Evolutionary conservation across 2,113 vertebrate species (phyloP).

Genomic region (Jacana jacana): DNA sequence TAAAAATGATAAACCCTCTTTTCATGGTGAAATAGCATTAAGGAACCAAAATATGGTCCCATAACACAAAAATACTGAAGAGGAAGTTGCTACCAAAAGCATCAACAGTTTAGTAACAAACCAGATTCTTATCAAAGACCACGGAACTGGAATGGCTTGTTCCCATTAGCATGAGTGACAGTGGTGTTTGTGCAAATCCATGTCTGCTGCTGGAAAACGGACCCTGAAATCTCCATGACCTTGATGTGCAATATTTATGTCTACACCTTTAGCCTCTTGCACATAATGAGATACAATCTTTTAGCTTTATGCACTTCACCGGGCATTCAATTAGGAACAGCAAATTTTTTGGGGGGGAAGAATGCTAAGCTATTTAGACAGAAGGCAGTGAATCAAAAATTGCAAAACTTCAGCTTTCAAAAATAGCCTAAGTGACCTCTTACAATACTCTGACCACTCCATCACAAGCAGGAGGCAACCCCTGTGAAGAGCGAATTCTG

Average conservation of each 20-base stretch:
- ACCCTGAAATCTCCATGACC: conserved; percentile 59
- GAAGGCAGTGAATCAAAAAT: conserved; percentile 80
- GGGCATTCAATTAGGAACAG: conserved; percentile 66
- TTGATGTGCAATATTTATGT: conserved; percentile 39
- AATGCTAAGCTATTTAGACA: conserved; percentile 73
- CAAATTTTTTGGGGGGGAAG: conserved; percentile 18
- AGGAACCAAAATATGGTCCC: background rate
- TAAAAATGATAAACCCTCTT: background rate
- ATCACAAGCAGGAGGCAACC: conserved; percentile 85
- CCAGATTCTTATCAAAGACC: background rate
- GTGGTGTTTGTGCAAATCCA: conserved; percentile 37
- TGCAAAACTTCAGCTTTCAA: conserved; percentile 82
- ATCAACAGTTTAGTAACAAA: background rate
- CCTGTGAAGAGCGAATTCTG: conserved; percentile 88
- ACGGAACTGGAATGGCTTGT: background rate
- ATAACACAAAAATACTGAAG: background rate
- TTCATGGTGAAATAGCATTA: background rate
- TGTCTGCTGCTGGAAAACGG: conserved; percentile 16
- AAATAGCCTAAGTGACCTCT: conserved; percentile 87
- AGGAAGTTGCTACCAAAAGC: background rate
- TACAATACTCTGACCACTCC: conserved; percentile 87
- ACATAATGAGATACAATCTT: conserved; percentile 40
- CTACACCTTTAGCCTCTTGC: conserved; percentile 40
- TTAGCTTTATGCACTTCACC: conserved; percentile 61
- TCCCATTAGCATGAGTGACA: background rate